These are phyloP conservation scores for Encarsia formosa DNA, from an alignment of 2,888 invertebrate genomes.

Conservation along the genomic window DNA sequence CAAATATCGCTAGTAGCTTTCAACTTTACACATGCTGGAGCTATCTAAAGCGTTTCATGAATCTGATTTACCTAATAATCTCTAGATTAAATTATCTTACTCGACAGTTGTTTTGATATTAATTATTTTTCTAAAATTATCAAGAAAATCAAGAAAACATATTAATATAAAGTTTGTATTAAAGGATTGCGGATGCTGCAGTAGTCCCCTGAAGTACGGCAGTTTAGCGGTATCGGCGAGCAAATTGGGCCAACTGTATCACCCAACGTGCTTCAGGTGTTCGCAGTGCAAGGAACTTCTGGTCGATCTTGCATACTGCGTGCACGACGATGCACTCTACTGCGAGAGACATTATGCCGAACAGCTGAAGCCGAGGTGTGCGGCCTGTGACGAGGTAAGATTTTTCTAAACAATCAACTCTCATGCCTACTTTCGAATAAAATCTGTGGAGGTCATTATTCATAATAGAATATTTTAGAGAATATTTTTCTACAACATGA, in stretches of 20 bases:
- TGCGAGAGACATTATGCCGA: slow-evolving; percentile 97
- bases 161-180: too few relatives aligned
- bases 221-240: slow-evolving; percentile 82
- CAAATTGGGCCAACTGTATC: slow-evolving; percentile 78
- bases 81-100: slow-evolving; percentile 4
- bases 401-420: too few relatives aligned
- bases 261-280: slow-evolving; percentile 92
- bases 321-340: slow-evolving; percentile 79
- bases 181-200: slow-evolving; percentile 84
- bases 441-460: too few relatives aligned
- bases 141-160: too few relatives aligned
- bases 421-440: too few relatives aligned
- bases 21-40: slow-evolving; percentile 19
- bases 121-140: background rate
- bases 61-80: background rate
- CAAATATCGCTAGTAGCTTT: slow-evolving; percentile 23
- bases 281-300: slow-evolving; percentile 84
- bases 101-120: slow-evolving; percentile 9
- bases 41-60: slow-evolving; percentile 5
- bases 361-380: slow-evolving; percentile 89
- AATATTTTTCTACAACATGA: too few relatives aligned
- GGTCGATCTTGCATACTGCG: slow-evolving; percentile 95
- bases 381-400: slow-evolving; percentile 97
- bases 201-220: slow-evolving; percentile 71
- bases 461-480: too few relatives aligned